Evolutionary conservation across 2,888 invertebrate genomes (phyloP).

Genomic region (Philonicus albiceps): DNA sequence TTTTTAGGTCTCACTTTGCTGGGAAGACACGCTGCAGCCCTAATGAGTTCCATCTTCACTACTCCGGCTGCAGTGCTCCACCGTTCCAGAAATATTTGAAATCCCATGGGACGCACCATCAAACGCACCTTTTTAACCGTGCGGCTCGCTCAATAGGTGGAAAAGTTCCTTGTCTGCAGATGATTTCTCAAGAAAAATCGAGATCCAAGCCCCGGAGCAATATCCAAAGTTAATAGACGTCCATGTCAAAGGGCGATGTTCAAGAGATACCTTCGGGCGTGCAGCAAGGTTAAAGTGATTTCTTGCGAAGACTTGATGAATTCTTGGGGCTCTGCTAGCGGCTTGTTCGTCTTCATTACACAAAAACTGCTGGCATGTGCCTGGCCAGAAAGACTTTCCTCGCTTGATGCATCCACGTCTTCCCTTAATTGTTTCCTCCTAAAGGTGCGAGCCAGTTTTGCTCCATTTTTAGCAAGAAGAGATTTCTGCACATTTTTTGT

Average conservation of each 20-base stretch:
- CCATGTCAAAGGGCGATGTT: slow-evolving; percentile 23
- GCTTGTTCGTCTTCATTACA: neutral
- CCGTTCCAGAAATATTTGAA: neutral
- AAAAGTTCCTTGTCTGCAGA: slow-evolving; percentile 11
- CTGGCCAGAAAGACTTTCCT: neutral
- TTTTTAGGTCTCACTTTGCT: neutral
- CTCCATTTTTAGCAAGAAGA: neutral
- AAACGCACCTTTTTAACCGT: neutral
- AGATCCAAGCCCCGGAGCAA: neutral
- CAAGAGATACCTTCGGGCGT: neutral
- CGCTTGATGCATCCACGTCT: neutral
- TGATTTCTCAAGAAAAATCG: slow-evolving; percentile 8
- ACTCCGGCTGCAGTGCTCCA: neutral
- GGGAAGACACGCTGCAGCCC: neutral
- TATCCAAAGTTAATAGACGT: slow-evolving; percentile 20
- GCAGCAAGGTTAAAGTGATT: slow-evolving; percentile 22
- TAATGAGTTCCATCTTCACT: slow-evolving; percentile 11
- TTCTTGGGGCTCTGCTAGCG: neutral
- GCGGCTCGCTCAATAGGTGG: neutral
- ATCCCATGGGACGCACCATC: neutral
- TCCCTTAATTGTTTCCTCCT: neutral
- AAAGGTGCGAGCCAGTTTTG: neutral
- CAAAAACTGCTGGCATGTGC: neutral
- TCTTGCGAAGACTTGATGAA: slow-evolving; percentile 7
- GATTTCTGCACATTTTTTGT: neutral